Percentiles rank a stretch among this genome's conserved stretches.
phyloP scores from a whole-genome alignment of 2,113 vertebrate species.

The Myotis yumanensis region DNA sequence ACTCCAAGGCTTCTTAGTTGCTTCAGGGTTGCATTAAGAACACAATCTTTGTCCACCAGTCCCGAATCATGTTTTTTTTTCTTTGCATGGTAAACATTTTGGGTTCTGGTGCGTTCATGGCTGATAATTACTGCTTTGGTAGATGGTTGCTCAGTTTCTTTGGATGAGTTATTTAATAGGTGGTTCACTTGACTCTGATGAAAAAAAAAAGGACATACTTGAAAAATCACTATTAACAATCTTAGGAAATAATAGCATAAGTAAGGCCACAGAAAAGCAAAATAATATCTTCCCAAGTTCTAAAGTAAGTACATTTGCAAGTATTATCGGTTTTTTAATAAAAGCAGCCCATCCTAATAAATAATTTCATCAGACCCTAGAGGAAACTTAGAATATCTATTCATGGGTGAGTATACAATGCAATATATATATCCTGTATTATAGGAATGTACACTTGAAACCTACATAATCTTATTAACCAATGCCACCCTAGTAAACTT shows the following conservation, averaged over 20 bases:
- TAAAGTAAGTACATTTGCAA: conserved; percentile 32
- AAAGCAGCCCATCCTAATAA: conserved; percentile 14
- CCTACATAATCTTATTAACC: neutral
- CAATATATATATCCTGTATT: neutral
- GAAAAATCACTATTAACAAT: conserved; percentile 44
- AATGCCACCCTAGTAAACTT: neutral
- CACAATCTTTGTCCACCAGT: conserved; percentile 82
- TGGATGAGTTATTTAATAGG: conserved; percentile 85
- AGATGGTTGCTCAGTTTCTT: conserved; percentile 72
- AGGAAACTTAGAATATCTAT: conserved; percentile 36
- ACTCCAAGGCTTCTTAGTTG: conserved; percentile 93
- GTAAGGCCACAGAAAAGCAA: neutral
- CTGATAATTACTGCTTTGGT: conserved; percentile 68
- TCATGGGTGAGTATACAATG: neutral
- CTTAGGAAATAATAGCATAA: neutral
- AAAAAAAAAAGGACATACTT: conserved; percentile 14
- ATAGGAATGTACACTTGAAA: neutral
- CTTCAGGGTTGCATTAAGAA: conserved; percentile 89
- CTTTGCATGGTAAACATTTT: conserved; percentile 57
- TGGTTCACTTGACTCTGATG: conserved; percentile 91
- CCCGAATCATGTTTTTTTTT: conserved; percentile 55
- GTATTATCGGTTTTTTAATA: neutral
- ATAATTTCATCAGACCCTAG: conserved; percentile 2
- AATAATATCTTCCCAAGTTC: conserved; percentile 21
- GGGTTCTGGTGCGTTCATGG: conserved; percentile 50